Conservation (phyloP, 2,797 vertebrate species). For the Danio kyathit region DNA sequence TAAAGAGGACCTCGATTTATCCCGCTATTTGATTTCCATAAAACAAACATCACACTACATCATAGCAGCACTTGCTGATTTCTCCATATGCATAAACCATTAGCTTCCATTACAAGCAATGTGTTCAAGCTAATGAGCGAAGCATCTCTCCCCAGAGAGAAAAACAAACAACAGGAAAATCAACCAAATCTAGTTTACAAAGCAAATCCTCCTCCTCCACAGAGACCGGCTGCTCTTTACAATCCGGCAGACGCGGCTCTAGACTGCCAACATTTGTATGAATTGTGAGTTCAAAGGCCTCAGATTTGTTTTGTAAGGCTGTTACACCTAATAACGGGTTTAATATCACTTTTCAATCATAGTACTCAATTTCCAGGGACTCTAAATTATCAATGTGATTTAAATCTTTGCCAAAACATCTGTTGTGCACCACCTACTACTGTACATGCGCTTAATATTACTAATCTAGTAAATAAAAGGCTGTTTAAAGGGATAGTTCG, state of each 20-base stretch:
- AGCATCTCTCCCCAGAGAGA: constrained; percentile 66
- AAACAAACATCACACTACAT: constrained; percentile 82
- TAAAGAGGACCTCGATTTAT: constrained; percentile 44
- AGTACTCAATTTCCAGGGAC: not conserved
- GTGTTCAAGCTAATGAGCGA: constrained; percentile 80
- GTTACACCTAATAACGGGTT: not conserved
- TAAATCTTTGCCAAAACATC: not conserved
- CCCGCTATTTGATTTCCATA: constrained; percentile 82
- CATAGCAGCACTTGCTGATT: constrained; percentile 71
- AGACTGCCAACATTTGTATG: constrained; percentile 19
- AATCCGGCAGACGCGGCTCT: not conserved
- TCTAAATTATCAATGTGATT: not conserved
- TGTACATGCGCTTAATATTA: too few relatives aligned
- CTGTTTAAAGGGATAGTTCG: too few relatives aligned
- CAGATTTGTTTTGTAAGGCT: not conserved
- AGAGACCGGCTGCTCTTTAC: constrained; percentile 7
- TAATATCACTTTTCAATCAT: not conserved
- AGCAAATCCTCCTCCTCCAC: constrained; percentile 56
- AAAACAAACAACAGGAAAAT: constrained; percentile 73
- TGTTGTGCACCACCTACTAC: too few relatives aligned
- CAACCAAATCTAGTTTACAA: constrained; percentile 75
- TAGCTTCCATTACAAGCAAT: constrained; percentile 75
- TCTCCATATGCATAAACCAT: constrained; percentile 79
- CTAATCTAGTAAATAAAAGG: too few relatives aligned
- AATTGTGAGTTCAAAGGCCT: not conserved